Evolutionary conservation across 2,113 vertebrate genomes (phyloP).

Genomic region (Poeciliopsis retropinna): DNA sequence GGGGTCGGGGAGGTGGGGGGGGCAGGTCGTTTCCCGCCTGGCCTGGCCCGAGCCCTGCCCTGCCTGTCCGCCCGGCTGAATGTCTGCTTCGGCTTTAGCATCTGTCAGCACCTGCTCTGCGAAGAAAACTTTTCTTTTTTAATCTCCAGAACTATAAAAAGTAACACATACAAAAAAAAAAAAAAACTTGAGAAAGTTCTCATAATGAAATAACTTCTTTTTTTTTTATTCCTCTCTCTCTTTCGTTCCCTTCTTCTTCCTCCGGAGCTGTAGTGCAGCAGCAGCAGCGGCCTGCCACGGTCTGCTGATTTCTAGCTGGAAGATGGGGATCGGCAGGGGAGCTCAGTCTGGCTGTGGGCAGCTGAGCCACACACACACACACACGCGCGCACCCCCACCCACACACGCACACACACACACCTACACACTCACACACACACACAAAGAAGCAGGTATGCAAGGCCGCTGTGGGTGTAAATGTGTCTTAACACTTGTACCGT

Average conservation of each 20-base stretch:
- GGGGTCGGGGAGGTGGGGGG: constrained; percentile 63
- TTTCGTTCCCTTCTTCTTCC: constrained; percentile 65
- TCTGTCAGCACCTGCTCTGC: constrained; percentile 25
- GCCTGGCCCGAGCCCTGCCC: constrained; percentile 21
- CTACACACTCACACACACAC: constrained; percentile 45
- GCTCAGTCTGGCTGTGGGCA: constrained; percentile 73
- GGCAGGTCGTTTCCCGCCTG: constrained; percentile 51
- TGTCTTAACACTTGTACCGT: constrained; percentile 32
- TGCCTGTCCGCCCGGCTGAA: constrained; percentile 13
- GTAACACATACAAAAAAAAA: not conserved
- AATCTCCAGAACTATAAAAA: constrained; percentile 26
- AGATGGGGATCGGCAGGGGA: constrained; percentile 74
- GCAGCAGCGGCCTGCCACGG: constrained; percentile 80
- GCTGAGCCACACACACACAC: constrained; percentile 64
- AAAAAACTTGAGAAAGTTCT: not conserved
- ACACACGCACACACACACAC: constrained; percentile 31
- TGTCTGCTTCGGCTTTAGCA: constrained; percentile 37
- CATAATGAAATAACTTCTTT: constrained; percentile 4
- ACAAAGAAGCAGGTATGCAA: constrained; percentile 14
- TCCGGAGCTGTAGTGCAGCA: constrained; percentile 65
- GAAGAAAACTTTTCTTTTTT: constrained; percentile 39
- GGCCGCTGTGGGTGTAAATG: constrained; percentile 19
- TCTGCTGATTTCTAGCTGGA: constrained; percentile 88
- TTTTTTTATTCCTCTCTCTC: constrained; percentile 14
- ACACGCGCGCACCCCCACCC: constrained; percentile 24